Conservation (phyloP, 2,113 vertebrate genomes). For the Pongo pygmaeus region DNA sequence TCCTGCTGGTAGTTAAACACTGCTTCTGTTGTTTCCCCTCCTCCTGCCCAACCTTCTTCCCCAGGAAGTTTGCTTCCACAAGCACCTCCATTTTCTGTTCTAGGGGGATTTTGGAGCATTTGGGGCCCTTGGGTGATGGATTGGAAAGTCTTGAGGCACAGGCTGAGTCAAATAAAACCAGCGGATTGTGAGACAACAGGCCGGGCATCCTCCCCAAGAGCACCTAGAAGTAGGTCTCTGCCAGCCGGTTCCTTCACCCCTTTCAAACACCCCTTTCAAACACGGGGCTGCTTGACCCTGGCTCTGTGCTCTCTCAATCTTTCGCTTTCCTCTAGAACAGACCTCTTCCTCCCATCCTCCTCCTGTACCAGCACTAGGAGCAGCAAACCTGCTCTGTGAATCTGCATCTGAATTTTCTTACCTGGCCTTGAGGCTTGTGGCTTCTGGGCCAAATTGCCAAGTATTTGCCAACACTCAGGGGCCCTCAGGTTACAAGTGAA, state of each 20-base stretch:
- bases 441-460: neutral
- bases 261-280: no score
- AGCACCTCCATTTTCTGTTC: neutral
- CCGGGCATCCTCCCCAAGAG: rapidly evolving
- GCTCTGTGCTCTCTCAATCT: neutral
- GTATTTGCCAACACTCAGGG: neutral
- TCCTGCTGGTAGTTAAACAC: neutral
- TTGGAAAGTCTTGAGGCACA: neutral
- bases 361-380: neutral
- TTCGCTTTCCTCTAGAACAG: neutral
- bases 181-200: neutral
- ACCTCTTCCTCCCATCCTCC: neutral
- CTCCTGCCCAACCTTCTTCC: no score
- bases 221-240: rapidly evolving
- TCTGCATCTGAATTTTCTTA: neutral
- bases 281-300: neutral
- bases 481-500: neutral
- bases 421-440: neutral
- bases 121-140: neutral
- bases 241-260: neutral
- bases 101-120: no score
- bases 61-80: rapidly evolving
- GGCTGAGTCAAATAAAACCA: neutral
- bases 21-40: neutral
- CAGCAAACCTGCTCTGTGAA: neutral